Evolutionary conservation across 2,113 vertebrate genomes (phyloP).

Genomic region (Lampris incognitus): DNA sequence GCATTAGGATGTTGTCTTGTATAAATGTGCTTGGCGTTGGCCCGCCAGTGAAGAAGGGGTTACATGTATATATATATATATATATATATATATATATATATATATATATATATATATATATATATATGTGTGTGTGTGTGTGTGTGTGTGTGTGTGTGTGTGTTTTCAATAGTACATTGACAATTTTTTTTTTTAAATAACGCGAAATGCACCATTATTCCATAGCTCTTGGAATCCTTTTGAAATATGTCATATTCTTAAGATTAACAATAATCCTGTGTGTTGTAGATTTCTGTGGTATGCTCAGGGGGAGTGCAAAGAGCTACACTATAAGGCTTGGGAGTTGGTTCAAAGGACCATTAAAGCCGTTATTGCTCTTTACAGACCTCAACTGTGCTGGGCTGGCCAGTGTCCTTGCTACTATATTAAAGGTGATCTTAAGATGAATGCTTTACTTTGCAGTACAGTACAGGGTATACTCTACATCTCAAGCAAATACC

Average conservation of each 20-base stretch:
- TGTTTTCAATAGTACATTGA: too few relatives aligned
- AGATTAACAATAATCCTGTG: constrained; percentile 20
- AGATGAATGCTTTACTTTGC: too few relatives aligned
- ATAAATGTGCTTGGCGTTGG: too few relatives aligned
- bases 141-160: too few relatives aligned
- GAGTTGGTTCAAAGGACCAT: constrained; percentile 56
- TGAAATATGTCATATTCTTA: constrained; percentile 9
- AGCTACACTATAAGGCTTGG: constrained; percentile 6
- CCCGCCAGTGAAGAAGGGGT: too few relatives aligned
- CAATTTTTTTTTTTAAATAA: not conserved
- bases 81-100: too few relatives aligned
- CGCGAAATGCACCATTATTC: not conserved
- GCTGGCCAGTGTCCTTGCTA: constrained; percentile 27
- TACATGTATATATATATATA: too few relatives aligned
- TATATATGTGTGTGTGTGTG: too few relatives aligned
- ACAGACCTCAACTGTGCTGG: constrained; percentile 52
- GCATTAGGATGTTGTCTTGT: too few relatives aligned
- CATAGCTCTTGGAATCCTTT: constrained; percentile 21
- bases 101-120: too few relatives aligned
- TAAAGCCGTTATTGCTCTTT: constrained; percentile 43
- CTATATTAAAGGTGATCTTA: too few relatives aligned
- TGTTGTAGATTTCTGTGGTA: constrained; percentile 14
- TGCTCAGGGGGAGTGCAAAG: constrained; percentile 14
- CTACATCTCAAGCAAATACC: not conserved
- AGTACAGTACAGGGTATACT: constrained; percentile 13